Evolutionary conservation across 1,140 invertebrate species (phyloP).

Genomic region (Chymomyza costata): DNA sequence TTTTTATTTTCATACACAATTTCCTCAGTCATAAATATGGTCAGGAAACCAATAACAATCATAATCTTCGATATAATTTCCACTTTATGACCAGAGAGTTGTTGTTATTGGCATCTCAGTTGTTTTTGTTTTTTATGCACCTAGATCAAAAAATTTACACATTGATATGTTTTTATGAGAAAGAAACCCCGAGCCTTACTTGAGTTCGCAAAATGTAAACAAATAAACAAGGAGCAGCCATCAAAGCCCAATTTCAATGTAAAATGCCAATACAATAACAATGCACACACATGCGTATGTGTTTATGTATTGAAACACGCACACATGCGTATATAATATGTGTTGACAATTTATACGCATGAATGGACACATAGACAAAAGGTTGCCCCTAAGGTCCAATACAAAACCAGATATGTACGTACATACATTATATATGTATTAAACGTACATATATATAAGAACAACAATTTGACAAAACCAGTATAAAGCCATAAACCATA

Average conservation of each 20-base stretch:
- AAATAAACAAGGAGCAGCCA: constrained; percentile 17
- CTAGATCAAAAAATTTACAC: constrained; percentile 54
- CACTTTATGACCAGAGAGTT: constrained; percentile 53
- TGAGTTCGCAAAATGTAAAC: constrained; percentile 10
- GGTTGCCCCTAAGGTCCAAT: constrained; percentile 26
- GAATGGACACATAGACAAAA: constrained; percentile 48
- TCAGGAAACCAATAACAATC: constrained; percentile 40
- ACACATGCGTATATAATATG: constrained; percentile 34
- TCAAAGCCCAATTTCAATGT: constrained; percentile 67
- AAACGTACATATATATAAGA: too few species aligned
- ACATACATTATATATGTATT: too few species aligned
- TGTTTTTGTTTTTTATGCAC: constrained; percentile 25
- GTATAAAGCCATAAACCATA: constrained; percentile 62
- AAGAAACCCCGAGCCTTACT: too few species aligned
- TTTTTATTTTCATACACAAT: too few species aligned
- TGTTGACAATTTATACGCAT: constrained; percentile 61
- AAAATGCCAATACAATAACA: constrained; percentile 28
- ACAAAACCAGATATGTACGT: too few species aligned
- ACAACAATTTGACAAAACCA: constrained; percentile 64
- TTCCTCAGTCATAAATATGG: constrained; percentile 3
- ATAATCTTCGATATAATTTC: constrained; percentile 68
- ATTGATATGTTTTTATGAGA: constrained; percentile 62
- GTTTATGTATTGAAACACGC: not conserved
- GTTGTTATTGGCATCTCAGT: constrained; percentile 12
- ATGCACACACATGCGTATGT: constrained; percentile 11